A percentile compares a stretch with the other conserved stretches of the same genome.
Conservation (phyloP, 1,140 invertebrate species). For the Chrysopa pallens region DNA sequence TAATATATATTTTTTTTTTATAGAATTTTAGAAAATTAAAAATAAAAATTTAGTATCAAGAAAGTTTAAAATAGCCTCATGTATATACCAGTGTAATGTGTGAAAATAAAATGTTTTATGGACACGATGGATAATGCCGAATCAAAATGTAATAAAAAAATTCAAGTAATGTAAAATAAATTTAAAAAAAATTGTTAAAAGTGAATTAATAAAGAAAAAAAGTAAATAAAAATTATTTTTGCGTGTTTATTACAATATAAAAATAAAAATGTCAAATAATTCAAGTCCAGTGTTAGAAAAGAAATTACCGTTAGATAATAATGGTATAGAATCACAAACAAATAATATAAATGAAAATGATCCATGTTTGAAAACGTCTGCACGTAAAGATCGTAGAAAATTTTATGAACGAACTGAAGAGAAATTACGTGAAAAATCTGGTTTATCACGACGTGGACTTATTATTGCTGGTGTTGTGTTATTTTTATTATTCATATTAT, state of each 20-base stretch:
- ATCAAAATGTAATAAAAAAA: too few relatives aligned
- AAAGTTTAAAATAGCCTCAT: too few relatives aligned
- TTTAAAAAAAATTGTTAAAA: too few relatives aligned
- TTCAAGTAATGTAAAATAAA: too few relatives aligned
- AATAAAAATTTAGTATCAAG: too few relatives aligned
- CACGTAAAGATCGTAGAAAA: background rate
- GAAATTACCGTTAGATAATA: background rate
- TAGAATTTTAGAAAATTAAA: too few relatives aligned
- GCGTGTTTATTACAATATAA: background rate
- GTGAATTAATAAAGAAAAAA: too few relatives aligned
- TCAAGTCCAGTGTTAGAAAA: background rate
- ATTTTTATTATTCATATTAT: slow-evolving; percentile 11
- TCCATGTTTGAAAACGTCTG: slow-evolving; percentile 10
- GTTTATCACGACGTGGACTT: slow-evolving; percentile 13
- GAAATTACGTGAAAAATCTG: slow-evolving; percentile 15
- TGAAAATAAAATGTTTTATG: too few relatives aligned
- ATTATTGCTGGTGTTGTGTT: slow-evolving; percentile 14
- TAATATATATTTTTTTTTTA: too few relatives aligned
- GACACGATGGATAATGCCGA: too few relatives aligned
- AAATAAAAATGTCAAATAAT: background rate
- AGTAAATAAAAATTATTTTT: too few relatives aligned
- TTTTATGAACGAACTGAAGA: slow-evolving; percentile 6
- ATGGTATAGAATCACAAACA: background rate
- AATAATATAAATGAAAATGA: slow-evolving; percentile 7
- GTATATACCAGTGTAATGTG: too few relatives aligned